phyloP scores from a whole-genome alignment of 2,797 vertebrate genomes.

The Chelon auratus region DNA sequence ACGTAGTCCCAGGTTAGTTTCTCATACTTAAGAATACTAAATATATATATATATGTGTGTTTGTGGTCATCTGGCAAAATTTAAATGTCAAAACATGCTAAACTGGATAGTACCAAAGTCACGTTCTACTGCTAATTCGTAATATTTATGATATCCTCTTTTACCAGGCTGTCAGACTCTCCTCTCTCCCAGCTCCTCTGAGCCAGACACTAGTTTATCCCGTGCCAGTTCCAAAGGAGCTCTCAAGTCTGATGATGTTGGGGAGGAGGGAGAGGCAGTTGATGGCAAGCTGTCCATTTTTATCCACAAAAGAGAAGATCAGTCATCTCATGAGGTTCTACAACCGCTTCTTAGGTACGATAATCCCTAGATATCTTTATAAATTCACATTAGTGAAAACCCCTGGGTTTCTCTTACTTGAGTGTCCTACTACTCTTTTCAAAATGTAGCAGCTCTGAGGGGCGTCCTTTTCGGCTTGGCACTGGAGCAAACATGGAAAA shows the following conservation, averaged over 20 bases:
- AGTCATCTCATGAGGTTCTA: slow-evolving; percentile 98
- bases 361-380: not conserved
- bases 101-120: not conserved
- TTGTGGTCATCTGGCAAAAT: not conserved
- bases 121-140: not conserved
- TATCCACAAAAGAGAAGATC: slow-evolving; percentile 98
- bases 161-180: slow-evolving; percentile 94
- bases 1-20: slow-evolving; percentile 94
- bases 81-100: not conserved
- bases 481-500: slow-evolving; percentile 99
- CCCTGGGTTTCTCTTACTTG: slow-evolving; percentile 11
- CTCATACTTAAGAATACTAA: slow-evolving; percentile 1
- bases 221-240: slow-evolving; percentile 93
- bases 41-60: not conserved
- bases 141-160: slow-evolving; percentile 8
- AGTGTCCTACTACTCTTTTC: slow-evolving; percentile 27
- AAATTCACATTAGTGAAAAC: not conserved
- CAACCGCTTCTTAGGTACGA: slow-evolving; percentile 95
- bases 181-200: slow-evolving; percentile 97
- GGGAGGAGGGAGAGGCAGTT: slow-evolving; percentile 96
- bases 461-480: slow-evolving; percentile 96
- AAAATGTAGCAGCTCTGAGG: slow-evolving; percentile 93
- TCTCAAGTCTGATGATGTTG: slow-evolving; percentile 92
- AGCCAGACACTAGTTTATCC: slow-evolving; percentile 91
- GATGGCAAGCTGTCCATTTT: slow-evolving; percentile 99